phyloP scores from a whole-genome alignment of 2,888 invertebrate genomes.

The Notodonta dromedarius region DNA sequence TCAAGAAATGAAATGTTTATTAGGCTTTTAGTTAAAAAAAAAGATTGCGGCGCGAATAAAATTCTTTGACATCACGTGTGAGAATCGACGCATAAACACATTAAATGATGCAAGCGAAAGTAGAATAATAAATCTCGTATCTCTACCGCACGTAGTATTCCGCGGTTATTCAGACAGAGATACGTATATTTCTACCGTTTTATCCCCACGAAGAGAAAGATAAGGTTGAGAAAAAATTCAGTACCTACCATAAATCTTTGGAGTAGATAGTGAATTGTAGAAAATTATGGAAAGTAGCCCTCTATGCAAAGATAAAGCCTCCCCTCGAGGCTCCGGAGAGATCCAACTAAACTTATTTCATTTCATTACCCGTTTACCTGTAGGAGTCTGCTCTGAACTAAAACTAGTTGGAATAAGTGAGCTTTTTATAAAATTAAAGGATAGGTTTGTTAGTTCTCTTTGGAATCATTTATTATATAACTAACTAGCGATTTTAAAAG shows the following conservation, averaged over 20 bases:
- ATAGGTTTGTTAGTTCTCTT: no score
- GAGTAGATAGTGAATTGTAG: slow-evolving; percentile 48
- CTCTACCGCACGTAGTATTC: not conserved
- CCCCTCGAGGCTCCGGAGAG: slow-evolving; percentile 17
- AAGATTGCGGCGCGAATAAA: not conserved
- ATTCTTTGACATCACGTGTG: not conserved
- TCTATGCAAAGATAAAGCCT: slow-evolving; percentile 44
- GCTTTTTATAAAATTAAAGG: no score
- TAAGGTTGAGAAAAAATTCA: slow-evolving; percentile 46
- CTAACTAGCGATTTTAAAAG: no score
- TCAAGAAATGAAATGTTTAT: no score
- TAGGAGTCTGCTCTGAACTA: slow-evolving; percentile 11
- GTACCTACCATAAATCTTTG: slow-evolving; percentile 42
- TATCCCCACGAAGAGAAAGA: slow-evolving; percentile 35
- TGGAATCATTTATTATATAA: no score
- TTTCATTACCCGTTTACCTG: slow-evolving; percentile 33
- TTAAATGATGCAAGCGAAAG: slow-evolving; percentile 2
- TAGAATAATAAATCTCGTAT: not conserved
- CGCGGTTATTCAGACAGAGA: not conserved
- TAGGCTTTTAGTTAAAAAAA: not conserved
- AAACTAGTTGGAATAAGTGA: slow-evolving; percentile 10
- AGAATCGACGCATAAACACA: slow-evolving; percentile 1
- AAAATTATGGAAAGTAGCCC: slow-evolving; percentile 51
- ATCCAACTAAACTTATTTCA: slow-evolving; percentile 38
- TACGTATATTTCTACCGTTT: slow-evolving; percentile 32